Evolutionary conservation across 1,140 invertebrate genomes (phyloP), one percentile per base, ranked within the genome.

Genomic region (Drosophila ironensis): DNA sequence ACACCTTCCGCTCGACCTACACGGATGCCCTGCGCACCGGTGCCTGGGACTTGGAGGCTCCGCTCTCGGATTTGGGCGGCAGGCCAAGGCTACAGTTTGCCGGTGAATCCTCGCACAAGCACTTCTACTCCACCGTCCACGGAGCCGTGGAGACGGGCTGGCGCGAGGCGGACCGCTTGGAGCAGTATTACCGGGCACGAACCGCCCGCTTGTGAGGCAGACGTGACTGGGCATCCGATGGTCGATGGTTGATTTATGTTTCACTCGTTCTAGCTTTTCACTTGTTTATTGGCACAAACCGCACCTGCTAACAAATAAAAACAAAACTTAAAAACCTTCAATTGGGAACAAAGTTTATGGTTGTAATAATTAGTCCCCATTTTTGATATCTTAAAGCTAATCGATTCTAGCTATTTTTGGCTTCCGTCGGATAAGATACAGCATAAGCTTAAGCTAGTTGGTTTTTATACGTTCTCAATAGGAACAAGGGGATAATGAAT

Each of bases 61-160:
- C 94, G 1, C 72, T 95, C 12, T 28, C 53, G 5, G 90, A 91
- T 66, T 64, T 74, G 1, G 72, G 81, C 59, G 90, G 90, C 4
- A 91, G 91, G 67, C 92, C 93, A 4, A 88, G 93, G 6, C 71
- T 95, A 1, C 91, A 94, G 53, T 95, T 96, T 76, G 94, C 93
- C n/a, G 94, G 94, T 0, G 94, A 95, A 90, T 94, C 94, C 0
- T 93, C 94, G 0, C 93, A 94, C 59, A 88, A 92, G 20, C 91
- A 92, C 67, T 93, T 91, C 81, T 96, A 93, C 84, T 94, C 94
- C 4, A 95, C 95, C 1, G 95, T 95, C 2, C 96, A 97, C 88
- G 96, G 96, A 5, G 96, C 96, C 1, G 90, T 96, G 2, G 94
- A 95, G 89, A 92, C 93, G 20, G 96, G 96, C 0, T 94, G 93